Evolutionary conservation across 2,888 invertebrate genomes (phyloP), one percentile per base, ranked within the genome.

Genomic region (Cerceris rybyensis): DNA sequence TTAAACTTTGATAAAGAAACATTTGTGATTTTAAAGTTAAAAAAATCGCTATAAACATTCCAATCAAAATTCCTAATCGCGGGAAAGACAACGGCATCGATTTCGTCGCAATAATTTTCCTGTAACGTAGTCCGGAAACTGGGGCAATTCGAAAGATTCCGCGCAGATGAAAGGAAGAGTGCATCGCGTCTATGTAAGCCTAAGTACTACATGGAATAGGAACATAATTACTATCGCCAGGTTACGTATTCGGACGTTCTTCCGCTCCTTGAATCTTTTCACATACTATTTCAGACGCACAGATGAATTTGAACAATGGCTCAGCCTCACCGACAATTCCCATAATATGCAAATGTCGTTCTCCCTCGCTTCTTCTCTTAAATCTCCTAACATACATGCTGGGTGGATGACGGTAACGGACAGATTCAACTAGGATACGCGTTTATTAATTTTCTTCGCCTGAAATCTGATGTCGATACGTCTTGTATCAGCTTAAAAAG

Each of bases 181-280:
- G 60, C 60, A 46, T 59, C 68, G 70, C 70, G 49, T 68, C 66
- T 67, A 68, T 68, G 58, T 66, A 68, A 54, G 63, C 41, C 69
- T 64, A 70, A 64, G 75, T 65, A 55, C 17, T 67, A 75, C 75
- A 59, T 68, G 75, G 69, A 81, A 85, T 80, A 80, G 81, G 79
- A 87, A 84, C 83, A 86, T 88, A 87, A 89, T 89, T 86, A 89
- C 89, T 87, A 88, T 85, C 86, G 82, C 82, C 82, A 86, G 78
- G 87, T 90, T 90, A 90, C 89, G 90, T 89, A 83, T 88, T 90
- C 89, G 90, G 90, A 89, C 88, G 89, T 87, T 90, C 87, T 90
- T 90, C 90, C 89, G 90, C 79, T 87, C 83, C 82, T 77, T 79
- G 84, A 88, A 84, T 85, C 83, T 87, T 89, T 88, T 88, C 90